phyloP scores from a whole-genome alignment of 2,888 invertebrate genomes.

The Mechanitis messenoides region DNA sequence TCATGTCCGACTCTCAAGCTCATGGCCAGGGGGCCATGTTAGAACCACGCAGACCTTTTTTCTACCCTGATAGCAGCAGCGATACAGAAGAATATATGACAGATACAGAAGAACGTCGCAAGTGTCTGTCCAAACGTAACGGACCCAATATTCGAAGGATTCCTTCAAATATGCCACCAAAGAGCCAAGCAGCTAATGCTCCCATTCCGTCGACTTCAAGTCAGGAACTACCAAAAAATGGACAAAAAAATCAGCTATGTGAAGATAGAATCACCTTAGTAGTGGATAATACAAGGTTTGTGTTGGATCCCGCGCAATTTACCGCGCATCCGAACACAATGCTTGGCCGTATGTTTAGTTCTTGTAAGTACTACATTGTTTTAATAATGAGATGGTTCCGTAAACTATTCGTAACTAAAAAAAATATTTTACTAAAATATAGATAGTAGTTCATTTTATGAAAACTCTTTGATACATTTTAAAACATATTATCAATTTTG shows the following conservation, averaged over 20 bases:
- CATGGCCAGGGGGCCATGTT: conserved; percentile 33
- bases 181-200: conserved; percentile 52
- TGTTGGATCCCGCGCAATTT: conserved; percentile 94
- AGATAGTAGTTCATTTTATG: no score
- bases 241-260: conserved; percentile 57
- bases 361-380: conserved; percentile 69
- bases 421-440: no score
- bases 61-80: conserved; percentile 84
- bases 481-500: no score
- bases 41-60: conserved; percentile 60
- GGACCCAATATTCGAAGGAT: conserved; percentile 50
- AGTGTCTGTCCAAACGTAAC: conserved; percentile 64
- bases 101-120: conserved; percentile 81
- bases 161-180: conserved; percentile 54
- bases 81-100: conserved; percentile 90
- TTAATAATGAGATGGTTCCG: no score
- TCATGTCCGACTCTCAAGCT: conserved; percentile 63
- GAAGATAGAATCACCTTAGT: conserved; percentile 92
- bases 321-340: conserved; percentile 98
- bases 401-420: no score
- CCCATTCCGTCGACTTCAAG: conserved; percentile 60
- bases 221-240: conserved; percentile 53
- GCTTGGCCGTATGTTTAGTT: conserved; percentile 99
- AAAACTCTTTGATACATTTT: no score
- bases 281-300: conserved; percentile 94